phyloP scores from a whole-genome alignment of 1,140 invertebrate species.

The Bombus turneri region DNA sequence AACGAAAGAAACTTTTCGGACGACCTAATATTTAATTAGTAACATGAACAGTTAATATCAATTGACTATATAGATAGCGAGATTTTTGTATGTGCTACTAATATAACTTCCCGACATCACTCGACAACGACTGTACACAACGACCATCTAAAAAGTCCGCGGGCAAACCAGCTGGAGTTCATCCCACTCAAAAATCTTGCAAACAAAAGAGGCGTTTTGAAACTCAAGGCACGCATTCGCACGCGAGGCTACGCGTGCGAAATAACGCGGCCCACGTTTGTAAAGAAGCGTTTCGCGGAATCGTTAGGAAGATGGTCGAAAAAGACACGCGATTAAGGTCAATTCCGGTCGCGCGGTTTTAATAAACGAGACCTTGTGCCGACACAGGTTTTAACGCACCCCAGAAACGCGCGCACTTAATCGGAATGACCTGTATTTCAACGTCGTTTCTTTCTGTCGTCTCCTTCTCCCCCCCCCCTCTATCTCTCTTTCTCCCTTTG shows the following conservation, averaged over 20 bases:
- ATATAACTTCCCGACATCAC: background rate
- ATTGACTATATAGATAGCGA: too few species aligned
- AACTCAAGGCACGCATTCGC: background rate
- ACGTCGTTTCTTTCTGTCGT: background rate
- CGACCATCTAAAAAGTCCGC: background rate
- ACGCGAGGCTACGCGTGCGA: background rate
- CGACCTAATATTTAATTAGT: too few species aligned
- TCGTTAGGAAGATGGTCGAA: conserved; percentile 18
- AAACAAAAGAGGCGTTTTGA: background rate
- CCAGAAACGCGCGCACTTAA: conserved; percentile 40
- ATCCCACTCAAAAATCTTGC: background rate
- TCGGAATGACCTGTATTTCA: conserved; percentile 36
- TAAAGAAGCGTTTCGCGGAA: conserved; percentile 36
- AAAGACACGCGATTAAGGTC: conserved; percentile 43
- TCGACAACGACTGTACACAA: background rate
- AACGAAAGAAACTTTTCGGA: too few species aligned
- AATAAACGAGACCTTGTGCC: conserved; percentile 31
- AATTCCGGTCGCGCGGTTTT: conserved; percentile 43
- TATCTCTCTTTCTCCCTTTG: background rate
- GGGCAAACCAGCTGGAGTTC: background rate
- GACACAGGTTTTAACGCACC: conserved; percentile 28
- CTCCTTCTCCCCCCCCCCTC: background rate
- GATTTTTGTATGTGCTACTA: too few species aligned
- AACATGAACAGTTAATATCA: too few species aligned
- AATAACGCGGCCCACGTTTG: background rate